Percentiles rank a stretch among this genome's conserved stretches.
These are phyloP conservation scores for Protaetia brevitarsis DNA, from an alignment of 1,140 invertebrate genomes.

Conservation along the genomic window DNA sequence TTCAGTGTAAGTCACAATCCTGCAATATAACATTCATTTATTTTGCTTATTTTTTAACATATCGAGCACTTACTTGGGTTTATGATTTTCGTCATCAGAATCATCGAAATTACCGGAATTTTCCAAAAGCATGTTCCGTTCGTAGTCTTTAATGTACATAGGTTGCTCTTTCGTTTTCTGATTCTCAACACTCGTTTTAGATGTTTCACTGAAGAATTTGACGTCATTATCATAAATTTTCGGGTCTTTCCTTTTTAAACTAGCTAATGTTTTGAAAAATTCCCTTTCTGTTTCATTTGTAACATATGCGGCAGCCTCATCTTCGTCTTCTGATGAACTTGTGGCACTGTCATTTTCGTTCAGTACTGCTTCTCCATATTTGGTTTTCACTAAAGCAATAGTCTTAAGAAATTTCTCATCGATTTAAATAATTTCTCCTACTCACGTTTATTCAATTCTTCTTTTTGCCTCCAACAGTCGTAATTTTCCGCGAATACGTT, in stretches of 20 bases:
- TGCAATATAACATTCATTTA: background rate
- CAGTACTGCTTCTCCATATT: conserved; percentile 60
- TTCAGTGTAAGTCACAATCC: conserved; percentile 60
- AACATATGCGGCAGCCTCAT: conserved; percentile 53
- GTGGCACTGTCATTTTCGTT: conserved; percentile 39
- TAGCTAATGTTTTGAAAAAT: conserved; percentile 81
- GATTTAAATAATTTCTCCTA: too few relatives aligned
- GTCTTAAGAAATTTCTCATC: too few relatives aligned
- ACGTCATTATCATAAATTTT: conserved; percentile 77
- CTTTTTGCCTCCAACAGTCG: conserved; percentile 75
- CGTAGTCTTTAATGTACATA: conserved; percentile 75
- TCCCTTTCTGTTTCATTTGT: conserved; percentile 72
- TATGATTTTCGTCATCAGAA: conserved; percentile 44
- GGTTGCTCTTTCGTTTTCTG: conserved; percentile 56
- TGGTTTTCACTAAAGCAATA: conserved; percentile 66
- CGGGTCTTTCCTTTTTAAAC: conserved; percentile 84
- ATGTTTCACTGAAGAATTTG: conserved; percentile 66
- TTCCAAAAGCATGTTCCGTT: conserved; percentile 72
- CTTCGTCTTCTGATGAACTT: conserved; percentile 60
- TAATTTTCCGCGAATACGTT: conserved; percentile 80
- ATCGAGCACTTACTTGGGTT: background rate
- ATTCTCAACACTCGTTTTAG: conserved; percentile 40
- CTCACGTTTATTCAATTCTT: conserved; percentile 83
- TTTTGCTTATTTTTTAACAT: background rate
- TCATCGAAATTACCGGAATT: conserved; percentile 62